A percentile compares a stretch with the other conserved stretches of the same genome.
Conservation (phyloP, 2,888 invertebrate species). For the Ornithoptera priamus region DNA sequence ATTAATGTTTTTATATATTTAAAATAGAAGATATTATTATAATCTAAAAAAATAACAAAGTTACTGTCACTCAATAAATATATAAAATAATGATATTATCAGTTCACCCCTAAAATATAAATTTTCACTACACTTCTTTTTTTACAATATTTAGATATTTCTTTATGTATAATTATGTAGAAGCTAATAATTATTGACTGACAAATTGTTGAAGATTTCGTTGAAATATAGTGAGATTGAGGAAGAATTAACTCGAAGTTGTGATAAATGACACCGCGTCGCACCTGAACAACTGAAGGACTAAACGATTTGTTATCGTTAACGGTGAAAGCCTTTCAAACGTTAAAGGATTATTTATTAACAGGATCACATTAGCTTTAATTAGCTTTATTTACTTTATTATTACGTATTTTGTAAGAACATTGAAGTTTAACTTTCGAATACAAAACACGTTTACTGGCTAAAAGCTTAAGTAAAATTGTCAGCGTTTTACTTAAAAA, state of each 20-base stretch:
- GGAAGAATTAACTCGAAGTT: conserved; percentile 7
- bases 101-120: too few relatives aligned
- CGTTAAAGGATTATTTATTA: conserved; percentile 9
- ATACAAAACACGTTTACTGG: too few relatives aligned
- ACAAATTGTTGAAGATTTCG: not conserved
- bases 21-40: not conserved
- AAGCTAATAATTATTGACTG: not conserved
- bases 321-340: conserved; percentile 6
- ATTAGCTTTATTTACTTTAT: not conserved
- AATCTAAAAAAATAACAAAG: too few relatives aligned
- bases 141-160: too few relatives aligned
- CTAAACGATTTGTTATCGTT: conserved; percentile 13
- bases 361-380: conserved; percentile 4
- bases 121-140: too few relatives aligned
- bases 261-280: conserved; percentile 7
- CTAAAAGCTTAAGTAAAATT: too few relatives aligned
- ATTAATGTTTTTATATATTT: not conserved
- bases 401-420: not conserved
- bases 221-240: conserved; percentile 5
- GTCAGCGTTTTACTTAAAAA: too few relatives aligned
- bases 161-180: too few relatives aligned
- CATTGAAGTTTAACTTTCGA: too few relatives aligned
- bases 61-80: too few relatives aligned
- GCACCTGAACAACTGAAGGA: conserved; percentile 11
- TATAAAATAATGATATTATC: too few relatives aligned